Percentiles rank a stretch among this genome's conserved stretches.
Conservation (phyloP, 2,888 invertebrate species). For the Koerneria pararmatus region DNA sequence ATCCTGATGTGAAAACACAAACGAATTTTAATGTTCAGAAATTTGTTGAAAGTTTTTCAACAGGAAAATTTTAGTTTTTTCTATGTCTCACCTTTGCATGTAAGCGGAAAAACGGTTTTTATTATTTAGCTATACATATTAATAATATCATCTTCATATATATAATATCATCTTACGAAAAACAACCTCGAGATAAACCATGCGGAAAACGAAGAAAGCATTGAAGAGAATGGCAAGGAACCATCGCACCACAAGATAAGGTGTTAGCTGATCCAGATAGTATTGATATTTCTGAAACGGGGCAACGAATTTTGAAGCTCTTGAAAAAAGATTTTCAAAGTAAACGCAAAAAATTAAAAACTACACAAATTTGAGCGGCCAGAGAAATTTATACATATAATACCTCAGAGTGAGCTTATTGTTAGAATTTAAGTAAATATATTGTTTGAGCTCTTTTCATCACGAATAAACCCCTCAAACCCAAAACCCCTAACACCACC, state of each 20-base stretch:
- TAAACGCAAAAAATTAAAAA: conserved; percentile 2
- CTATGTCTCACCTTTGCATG: no score
- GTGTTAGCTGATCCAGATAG: conserved; percentile 58
- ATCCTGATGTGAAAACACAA: no score
- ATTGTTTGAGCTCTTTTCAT: no score
- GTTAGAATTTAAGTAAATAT: no score
- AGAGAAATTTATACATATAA: no score
- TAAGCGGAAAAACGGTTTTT: neutral
- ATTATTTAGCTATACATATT: neutral
- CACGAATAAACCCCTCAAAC: neutral
- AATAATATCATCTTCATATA: neutral
- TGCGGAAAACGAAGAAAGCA: conserved; percentile 45
- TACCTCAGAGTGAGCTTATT: no score
- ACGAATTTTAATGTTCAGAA: no score
- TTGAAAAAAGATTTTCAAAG: neutral
- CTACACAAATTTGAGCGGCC: neutral
- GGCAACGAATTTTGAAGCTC: conserved; percentile 5
- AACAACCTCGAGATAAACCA: conserved; percentile 51
- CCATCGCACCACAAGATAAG: conserved; percentile 55
- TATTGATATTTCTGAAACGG: conserved; percentile 57
- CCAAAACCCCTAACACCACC: no score
- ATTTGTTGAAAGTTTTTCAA: no score
- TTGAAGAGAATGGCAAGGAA: conserved; percentile 45
- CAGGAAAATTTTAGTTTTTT: no score
- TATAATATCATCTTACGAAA: neutral